Evolutionary conservation across 2,797 vertebrate species (phyloP).

Genomic region (Manis pentadactyla): DNA sequence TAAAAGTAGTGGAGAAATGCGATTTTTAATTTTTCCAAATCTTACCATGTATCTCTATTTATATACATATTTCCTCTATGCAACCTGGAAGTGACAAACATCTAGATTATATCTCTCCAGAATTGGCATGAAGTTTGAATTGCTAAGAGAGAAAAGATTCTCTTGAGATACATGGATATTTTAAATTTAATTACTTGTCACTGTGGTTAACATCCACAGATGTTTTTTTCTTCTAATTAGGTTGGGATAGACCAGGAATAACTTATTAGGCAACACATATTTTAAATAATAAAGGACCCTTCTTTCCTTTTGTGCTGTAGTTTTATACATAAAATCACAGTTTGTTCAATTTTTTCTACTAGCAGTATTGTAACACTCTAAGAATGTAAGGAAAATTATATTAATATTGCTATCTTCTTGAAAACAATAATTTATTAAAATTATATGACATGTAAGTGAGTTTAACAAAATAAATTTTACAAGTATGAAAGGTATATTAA

Average conservation of each 20-base stretch:
- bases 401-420: neutral
- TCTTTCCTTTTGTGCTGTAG: neutral
- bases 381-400: neutral
- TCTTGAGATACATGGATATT: constrained; percentile 27
- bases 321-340: constrained; percentile 27
- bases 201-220: neutral
- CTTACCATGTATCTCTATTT: neutral
- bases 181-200: constrained; percentile 64
- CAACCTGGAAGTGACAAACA: constrained; percentile 1
- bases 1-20: neutral
- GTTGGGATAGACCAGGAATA: neutral
- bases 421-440: constrained; percentile 53
- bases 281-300: constrained; percentile 28
- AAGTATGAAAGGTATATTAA: neutral
- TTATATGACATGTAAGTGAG: constrained; percentile 27
- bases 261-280: neutral
- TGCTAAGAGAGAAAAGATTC: constrained; percentile 34
- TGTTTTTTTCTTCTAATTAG: neutral
- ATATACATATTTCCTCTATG: neutral
- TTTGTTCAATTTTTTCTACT: constrained; percentile 48
- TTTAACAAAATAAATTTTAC: constrained; percentile 45
- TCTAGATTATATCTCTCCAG: neutral
- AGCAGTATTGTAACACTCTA: constrained; percentile 2
- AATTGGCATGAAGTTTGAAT: constrained; percentile 53
- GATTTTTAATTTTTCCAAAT: constrained; percentile 53